phyloP scores from a whole-genome alignment of 2,797 vertebrate species.

The Manis pentadactyla region DNA sequence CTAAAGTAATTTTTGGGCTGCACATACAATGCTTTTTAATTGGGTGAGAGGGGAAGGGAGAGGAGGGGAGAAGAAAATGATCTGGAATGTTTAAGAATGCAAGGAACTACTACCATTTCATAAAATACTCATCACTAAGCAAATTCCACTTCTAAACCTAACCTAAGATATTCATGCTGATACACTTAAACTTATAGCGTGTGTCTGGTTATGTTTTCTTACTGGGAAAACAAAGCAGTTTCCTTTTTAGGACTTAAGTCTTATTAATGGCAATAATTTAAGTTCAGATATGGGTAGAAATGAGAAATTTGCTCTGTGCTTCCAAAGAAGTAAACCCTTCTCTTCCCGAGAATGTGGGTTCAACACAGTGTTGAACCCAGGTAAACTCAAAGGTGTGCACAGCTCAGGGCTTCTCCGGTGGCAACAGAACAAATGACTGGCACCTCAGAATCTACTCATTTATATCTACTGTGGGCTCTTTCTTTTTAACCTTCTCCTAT shows the following conservation, averaged over 20 bases:
- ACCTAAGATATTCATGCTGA: not conserved
- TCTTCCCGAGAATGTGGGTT: not conserved
- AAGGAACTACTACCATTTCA: constrained; percentile 5
- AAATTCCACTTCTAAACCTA: constrained; percentile 36
- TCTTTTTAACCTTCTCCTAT: constrained; percentile 28
- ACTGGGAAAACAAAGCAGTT: constrained; percentile 11
- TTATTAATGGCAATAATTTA: constrained; percentile 43
- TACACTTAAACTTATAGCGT: not conserved
- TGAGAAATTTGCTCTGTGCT: not conserved
- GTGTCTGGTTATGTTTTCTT: constrained; percentile 14
- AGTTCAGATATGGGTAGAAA: constrained; percentile 61
- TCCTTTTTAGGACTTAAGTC: constrained; percentile 27
- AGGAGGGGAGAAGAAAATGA: not conserved
- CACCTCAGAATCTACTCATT: not conserved
- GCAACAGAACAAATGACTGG: not conserved
- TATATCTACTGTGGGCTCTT: not conserved
- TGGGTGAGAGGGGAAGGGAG: not conserved
- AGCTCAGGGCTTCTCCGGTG: not conserved
- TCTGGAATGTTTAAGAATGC: constrained; percentile 13
- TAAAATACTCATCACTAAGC: constrained; percentile 9
- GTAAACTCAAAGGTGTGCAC: not conserved
- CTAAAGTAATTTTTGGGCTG: not conserved
- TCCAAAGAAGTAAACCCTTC: constrained; percentile 73
- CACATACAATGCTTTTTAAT: constrained; percentile 21
- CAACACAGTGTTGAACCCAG: constrained; percentile 30